Percentiles rank a stretch among this genome's conserved stretches.
Conservation (phyloP, 2,797 vertebrate species). For the Phoxinus dragarum region DNA sequence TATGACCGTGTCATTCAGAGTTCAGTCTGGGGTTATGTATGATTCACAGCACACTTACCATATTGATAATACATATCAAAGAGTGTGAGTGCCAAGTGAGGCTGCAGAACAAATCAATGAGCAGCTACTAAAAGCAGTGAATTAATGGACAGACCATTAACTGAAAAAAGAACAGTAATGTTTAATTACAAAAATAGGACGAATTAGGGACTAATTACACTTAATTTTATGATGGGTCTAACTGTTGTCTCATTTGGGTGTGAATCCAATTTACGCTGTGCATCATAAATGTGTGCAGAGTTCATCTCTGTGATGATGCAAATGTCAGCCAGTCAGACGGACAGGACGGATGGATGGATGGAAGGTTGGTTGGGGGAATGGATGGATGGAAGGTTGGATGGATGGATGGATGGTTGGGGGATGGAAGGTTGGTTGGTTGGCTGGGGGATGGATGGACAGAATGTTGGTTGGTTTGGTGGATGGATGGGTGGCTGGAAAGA, state of each 20-base stretch:
- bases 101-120: background rate
- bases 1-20: background rate
- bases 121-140: background rate
- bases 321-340: background rate
- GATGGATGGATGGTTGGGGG: too few relatives aligned
- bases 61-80: background rate
- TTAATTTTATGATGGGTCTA: background rate
- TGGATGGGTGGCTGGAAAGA: too few relatives aligned
- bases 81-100: background rate
- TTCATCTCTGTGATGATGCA: background rate
- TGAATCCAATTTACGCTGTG: background rate
- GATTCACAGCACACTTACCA: constrained; percentile 2
- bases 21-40: background rate
- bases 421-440: too few relatives aligned
- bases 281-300: background rate
- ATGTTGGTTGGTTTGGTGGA: too few relatives aligned
- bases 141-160: background rate
- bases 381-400: too few relatives aligned
- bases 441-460: too few relatives aligned
- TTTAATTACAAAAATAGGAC: background rate
- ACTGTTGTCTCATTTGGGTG: background rate
- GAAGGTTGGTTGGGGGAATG: too few relatives aligned
- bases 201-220: background rate
- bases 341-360: too few relatives aligned
- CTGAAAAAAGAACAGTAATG: background rate